Conservation (phyloP, 2,888 invertebrate species). For the Drosophila atroscutellata region DNA sequence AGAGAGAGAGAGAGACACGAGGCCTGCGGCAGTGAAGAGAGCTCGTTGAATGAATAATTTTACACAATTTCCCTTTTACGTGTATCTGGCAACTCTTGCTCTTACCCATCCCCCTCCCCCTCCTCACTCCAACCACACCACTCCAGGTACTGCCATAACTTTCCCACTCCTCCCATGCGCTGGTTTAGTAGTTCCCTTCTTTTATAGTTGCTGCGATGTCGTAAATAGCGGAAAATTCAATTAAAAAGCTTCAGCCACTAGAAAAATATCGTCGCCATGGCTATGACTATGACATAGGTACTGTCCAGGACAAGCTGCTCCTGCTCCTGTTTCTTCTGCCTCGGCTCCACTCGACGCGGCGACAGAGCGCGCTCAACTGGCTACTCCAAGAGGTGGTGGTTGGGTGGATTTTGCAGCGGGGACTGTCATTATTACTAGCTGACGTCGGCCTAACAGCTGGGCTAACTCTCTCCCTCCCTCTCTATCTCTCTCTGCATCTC, state of each 20-base stretch:
- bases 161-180: slow-evolving; percentile 9
- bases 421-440: slow-evolving; percentile 60
- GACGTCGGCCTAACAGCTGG: slow-evolving; percentile 52
- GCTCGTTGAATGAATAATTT: slow-evolving; percentile 66
- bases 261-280: slow-evolving; percentile 80
- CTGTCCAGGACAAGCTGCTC: slow-evolving; percentile 32
- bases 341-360: slow-evolving; percentile 22
- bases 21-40: slow-evolving; percentile 23
- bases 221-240: slow-evolving; percentile 80
- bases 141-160: slow-evolving; percentile 49
- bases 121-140: not conserved
- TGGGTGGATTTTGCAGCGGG: not conserved
- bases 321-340: slow-evolving; percentile 2
- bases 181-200: slow-evolving; percentile 27
- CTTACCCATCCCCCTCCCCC: slow-evolving; percentile 9
- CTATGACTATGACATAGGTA: slow-evolving; percentile 76
- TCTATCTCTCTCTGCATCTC: not conserved
- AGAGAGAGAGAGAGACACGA: not conserved
- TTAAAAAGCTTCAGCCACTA: slow-evolving; percentile 80
- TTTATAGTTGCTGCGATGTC: slow-evolving; percentile 43
- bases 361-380: slow-evolving; percentile 49
- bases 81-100: slow-evolving; percentile 48
- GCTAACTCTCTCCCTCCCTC: slow-evolving; percentile 4
- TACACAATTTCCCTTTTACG: slow-evolving; percentile 68
- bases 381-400: slow-evolving; percentile 7